Evolutionary conservation across 2,888 invertebrate genomes (phyloP).

Genomic region (Agrotis clavis): DNA sequence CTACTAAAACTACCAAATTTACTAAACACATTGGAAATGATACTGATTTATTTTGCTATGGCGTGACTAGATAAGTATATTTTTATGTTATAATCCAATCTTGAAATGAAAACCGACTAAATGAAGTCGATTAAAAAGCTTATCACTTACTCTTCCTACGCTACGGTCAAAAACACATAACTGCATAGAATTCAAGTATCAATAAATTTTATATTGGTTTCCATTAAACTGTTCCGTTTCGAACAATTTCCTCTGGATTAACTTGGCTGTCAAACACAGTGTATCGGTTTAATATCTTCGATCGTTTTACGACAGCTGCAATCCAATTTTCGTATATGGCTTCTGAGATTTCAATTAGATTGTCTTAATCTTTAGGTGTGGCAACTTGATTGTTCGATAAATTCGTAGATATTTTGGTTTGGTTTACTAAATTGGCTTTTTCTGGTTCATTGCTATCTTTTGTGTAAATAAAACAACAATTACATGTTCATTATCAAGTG

Average conservation of each 20-base stretch:
- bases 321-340: background rate
- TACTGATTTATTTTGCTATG: background rate
- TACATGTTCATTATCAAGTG: constrained; percentile 8
- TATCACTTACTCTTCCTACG: background rate
- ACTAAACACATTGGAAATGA: background rate
- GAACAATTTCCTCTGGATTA: background rate
- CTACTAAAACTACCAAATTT: background rate
- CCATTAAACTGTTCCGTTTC: background rate
- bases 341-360: background rate
- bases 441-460: background rate
- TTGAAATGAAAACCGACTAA: background rate
- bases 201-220: background rate
- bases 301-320: constrained; percentile 10
- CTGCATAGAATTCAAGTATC: background rate
- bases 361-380: background rate
- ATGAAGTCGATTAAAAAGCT: too few species aligned
- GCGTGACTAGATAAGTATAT: background rate
- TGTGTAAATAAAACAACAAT: constrained; percentile 3
- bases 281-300: constrained; percentile 11
- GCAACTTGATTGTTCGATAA: background rate
- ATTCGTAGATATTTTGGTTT: background rate
- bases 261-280: constrained; percentile 13
- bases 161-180: background rate
- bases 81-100: background rate
- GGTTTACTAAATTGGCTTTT: background rate